Evolutionary conservation across 2,888 invertebrate species (phyloP), one percentile per base, ranked within the genome.

Genomic region (Globia sparganii): DNA sequence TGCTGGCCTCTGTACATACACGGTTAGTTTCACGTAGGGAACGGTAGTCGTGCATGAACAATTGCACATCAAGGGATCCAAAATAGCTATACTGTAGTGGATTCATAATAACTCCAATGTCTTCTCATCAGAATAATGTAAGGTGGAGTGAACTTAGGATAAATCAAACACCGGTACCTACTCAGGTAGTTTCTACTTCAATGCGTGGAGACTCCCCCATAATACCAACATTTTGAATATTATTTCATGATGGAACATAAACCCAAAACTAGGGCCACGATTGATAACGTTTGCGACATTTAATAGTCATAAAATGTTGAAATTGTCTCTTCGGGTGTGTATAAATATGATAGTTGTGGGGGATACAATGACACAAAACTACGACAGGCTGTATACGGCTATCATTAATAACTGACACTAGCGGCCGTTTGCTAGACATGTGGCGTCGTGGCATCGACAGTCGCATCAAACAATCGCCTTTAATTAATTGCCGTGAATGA

Each of bases 401-500:
- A 49, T 65, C 53, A 79, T 69, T 69, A 74, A 53, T 80, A 69
- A 43, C 53, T n/a, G 65, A 75, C 65, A 61, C 37, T 56, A 49
- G 37, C 65, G 59, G 46, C 59, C 43, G 34, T 68, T 67, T 68
- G 28, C 37, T 46, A 15, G 31, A 46, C 56, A 49, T 34, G n/a
- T 66, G n/a, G 34, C 40, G 25, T n/a, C 67, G 49, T 31, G 31
- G 28, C 43, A 43, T 31, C 21, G 34, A 31, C 43, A 59, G 53
- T 53, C 34, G 2, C 68, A 46, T 61, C 43, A 69, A 80, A 80
- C 64, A 80, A 75, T 49, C 65, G 59, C 15, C 59, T 79, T 15
- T 59, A 59, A 46, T 65, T 53, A 34, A 59, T 46, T 65, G 68
- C 11, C 25, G 13, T 69, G 25, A 67, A 5, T 62, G 34, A 66